Base-by-base conservation (phyloP, 2,888 invertebrate species). In the Limnephilus lunatus region DNA sequence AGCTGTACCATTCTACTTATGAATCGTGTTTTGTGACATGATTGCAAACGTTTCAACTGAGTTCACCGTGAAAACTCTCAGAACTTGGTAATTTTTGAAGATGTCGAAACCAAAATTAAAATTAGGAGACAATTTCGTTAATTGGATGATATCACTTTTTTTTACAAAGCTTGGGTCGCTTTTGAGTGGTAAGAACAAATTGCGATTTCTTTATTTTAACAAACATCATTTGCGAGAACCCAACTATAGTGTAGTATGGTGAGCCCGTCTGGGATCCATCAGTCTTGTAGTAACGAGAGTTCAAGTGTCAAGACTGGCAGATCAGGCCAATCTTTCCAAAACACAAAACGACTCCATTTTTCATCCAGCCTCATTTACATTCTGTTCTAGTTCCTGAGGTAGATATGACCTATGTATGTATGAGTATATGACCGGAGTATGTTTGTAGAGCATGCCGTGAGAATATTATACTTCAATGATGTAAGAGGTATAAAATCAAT, bases 351-450 rank as follows among this genome's bases (percentile, higher is more conserved):
- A 89, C 89, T 81, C 85, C 92, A 93, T 93, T 93, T 93, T 92
- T 93, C 93, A 93, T 85, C 89, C 14, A 44, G 31, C 88, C 92
- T 91, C 85, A 93, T 93, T 93, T 93, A 91, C 93, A 93, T 93
- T 93, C 93, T 81, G 89, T 39, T 91, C 86, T 82, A 87, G 90
- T 86, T 48, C 80, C 68, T 44, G 48, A 31, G 68, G 92, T 53
- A 90, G 53, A 32, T 85, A 44, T n/a, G n/a, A n/a, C n/a, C n/a
- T n/a, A n/a, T n/a, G n/a, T n/a, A n/a, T n/a, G n/a, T n/a, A n/a
- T n/a, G n/a, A n/a, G n/a, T n/a, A n/a, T 32, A 30, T 90, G 68
- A 3, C 30, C n/a, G 31, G 86, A 25, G n/a, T 39, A 12, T 35
- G 39, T 86, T 83, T 39, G 35, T 53, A 53, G 53, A 53, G 25